Base-by-base conservation (phyloP, 2,888 invertebrate species). In the Rotaria socialis region DNA sequence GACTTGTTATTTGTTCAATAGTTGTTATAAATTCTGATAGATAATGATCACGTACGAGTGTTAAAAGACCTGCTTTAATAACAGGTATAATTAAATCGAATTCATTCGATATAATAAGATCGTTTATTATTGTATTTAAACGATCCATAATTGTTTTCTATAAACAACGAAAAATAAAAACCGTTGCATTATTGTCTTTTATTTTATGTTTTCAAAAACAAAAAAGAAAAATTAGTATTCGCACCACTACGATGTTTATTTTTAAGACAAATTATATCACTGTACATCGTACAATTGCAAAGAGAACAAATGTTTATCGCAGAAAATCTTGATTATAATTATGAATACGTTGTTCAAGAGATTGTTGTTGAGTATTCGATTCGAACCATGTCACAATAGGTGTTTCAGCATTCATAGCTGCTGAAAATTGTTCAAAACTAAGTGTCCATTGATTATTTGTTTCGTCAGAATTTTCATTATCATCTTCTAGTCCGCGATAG, bases 281-380 rank as follows among this genome's bases (percentile, higher is more conserved):
- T 67, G 67, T 67, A 67, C 67, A 67, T 67, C 35, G 35, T 35
- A 67, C 41, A 27, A 10, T 16, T 67, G 6, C 6, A 41, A 5
- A 35, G 35, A 67, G 16, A 67, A 5, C 19, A 67, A 35, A 67
- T 24, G 24, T 56, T 67, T 19, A 67, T 67, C 67, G 43, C 8
- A 47, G 47, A 47, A 80, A 47, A 80, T 80, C 80, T 24, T 80
- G 80, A 80, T 80, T 47, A 47, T 80, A 80, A 80, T 80, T 80
- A 47, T 43, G 24, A 80, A 80, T 80, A 47, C 47, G 43, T n/a
- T 80, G 11, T 43, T 80, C 80, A 47, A 80, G 43, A 24, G 47
- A 80, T n/a, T 47, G n/a, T 47, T 80, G 24, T 47, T 47, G 24
- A 35, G 2, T 41, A 41, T 41, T 67, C 19, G 4, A 0, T 80